A percentile compares a stretch with the other conserved stretches of the same genome.
Evolutionary conservation across 2,888 invertebrate genomes (phyloP).

Genomic region (Synanthedon myopaeformis): DNA sequence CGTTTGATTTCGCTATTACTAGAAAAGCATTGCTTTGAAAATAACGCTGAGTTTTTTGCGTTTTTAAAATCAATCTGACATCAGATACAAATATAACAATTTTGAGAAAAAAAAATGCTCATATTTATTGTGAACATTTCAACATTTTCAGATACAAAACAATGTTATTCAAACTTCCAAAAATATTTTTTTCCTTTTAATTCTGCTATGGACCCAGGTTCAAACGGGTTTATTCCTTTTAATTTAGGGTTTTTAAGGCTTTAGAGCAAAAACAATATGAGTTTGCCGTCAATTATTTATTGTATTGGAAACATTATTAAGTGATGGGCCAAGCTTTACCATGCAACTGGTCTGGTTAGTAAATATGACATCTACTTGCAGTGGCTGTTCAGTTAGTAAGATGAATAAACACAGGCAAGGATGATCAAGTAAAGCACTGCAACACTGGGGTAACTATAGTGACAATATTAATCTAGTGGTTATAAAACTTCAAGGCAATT

Average conservation of each 20-base stretch:
- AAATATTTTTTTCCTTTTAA: too few relatives aligned
- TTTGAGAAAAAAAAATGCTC: too few relatives aligned
- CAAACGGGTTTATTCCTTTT: conserved; percentile 24
- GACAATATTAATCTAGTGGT: conserved; percentile 63
- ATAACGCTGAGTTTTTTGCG: conserved; percentile 1
- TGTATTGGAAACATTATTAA: conserved; percentile 14
- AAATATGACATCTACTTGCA: conserved; percentile 50
- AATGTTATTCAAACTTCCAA: too few relatives aligned
- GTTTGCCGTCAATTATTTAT: neutral
- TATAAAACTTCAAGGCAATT: conserved; percentile 65
- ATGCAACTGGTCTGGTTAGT: conserved; percentile 54
- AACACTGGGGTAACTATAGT: conserved; percentile 64
- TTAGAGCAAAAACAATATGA: neutral
- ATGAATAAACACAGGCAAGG: conserved; percentile 72
- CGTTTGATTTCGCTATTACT: neutral
- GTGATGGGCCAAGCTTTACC: conserved; percentile 42
- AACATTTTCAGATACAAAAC: too few relatives aligned
- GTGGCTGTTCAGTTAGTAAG: conserved; percentile 58
- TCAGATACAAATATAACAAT: too few relatives aligned
- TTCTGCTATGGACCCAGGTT: conserved; percentile 19
- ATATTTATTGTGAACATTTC: too few relatives aligned
- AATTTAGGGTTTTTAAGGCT: too few relatives aligned
- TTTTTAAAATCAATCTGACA: neutral
- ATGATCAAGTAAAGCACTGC: conserved; percentile 72
- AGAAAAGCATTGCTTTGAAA: neutral